Evolutionary conservation across 2,888 invertebrate genomes (phyloP).

Genomic region (Erebia epiphron): DNA sequence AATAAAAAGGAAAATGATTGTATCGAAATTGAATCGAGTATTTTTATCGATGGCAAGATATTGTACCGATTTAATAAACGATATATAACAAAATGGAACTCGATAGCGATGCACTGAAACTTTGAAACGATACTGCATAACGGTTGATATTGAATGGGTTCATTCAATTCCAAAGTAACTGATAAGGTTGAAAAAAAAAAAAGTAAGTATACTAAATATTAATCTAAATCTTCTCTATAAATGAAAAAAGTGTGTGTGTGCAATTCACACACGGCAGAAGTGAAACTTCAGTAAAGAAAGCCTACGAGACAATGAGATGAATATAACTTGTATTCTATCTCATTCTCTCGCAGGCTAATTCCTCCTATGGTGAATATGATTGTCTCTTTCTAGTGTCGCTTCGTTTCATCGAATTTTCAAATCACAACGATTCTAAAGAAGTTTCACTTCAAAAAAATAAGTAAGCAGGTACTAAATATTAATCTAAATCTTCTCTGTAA

Average conservation of each 20-base stretch:
- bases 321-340: no score
- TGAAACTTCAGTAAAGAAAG: no score
- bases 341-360: no score
- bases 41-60: background rate
- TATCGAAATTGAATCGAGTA: background rate
- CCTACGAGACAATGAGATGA: no score
- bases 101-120: background rate
- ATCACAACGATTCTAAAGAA: no score
- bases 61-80: constrained; percentile 2
- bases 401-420: no score
- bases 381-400: no score
- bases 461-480: background rate
- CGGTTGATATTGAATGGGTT: background rate
- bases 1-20: background rate
- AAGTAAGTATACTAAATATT: background rate
- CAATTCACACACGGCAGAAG: no score
- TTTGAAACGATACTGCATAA: background rate
- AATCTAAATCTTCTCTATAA: background rate
- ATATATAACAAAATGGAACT: background rate
- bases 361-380: no score
- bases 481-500: background rate
- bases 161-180: background rate
- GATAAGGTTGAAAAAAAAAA: background rate
- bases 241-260: no score
- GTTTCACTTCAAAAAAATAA: no score